Percentiles rank a stretch among this genome's conserved stretches.
phyloP scores from a whole-genome alignment of 2,797 vertebrate species.

The Manis crassicaudata region DNA sequence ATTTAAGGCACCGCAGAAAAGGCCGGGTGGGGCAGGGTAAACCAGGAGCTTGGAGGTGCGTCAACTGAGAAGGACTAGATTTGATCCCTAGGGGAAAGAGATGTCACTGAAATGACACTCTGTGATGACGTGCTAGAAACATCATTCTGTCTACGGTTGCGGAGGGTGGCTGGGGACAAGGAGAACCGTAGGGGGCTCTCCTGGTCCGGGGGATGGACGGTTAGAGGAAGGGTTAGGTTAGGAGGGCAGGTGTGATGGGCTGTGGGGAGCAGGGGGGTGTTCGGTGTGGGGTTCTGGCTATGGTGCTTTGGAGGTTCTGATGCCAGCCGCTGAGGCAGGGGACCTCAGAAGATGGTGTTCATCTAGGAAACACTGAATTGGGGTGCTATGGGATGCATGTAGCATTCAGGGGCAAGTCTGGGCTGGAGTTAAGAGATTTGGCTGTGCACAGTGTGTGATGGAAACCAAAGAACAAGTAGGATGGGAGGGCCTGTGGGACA shows the following conservation, averaged over 20 bases:
- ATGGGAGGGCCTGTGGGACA: not conserved
- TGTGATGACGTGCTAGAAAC: too few species aligned
- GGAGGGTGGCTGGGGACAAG: too few species aligned
- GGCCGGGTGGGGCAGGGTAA: not conserved
- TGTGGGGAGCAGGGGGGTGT: not conserved
- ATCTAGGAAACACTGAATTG: not conserved
- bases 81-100: not conserved
- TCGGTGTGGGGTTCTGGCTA: not conserved
- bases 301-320: not conserved
- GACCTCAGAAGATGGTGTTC: not conserved
- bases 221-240: not conserved
- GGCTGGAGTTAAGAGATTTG: not conserved
- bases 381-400: not conserved
- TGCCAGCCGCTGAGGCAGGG: not conserved
- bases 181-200: not conserved
- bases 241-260: not conserved
- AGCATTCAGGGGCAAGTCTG: not conserved
- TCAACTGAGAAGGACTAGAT: not conserved
- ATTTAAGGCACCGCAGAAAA: not conserved
- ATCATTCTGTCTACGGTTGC: rapidly evolving
- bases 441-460: not conserved
- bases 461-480: not conserved
- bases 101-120: not conserved
- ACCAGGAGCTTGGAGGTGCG: not conserved
- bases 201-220: rapidly evolving